Percentiles rank a stretch among this genome's conserved stretches.
Evolutionary conservation across 2,797 vertebrate species (phyloP).

Genomic region (Poecilia gillii): DNA sequence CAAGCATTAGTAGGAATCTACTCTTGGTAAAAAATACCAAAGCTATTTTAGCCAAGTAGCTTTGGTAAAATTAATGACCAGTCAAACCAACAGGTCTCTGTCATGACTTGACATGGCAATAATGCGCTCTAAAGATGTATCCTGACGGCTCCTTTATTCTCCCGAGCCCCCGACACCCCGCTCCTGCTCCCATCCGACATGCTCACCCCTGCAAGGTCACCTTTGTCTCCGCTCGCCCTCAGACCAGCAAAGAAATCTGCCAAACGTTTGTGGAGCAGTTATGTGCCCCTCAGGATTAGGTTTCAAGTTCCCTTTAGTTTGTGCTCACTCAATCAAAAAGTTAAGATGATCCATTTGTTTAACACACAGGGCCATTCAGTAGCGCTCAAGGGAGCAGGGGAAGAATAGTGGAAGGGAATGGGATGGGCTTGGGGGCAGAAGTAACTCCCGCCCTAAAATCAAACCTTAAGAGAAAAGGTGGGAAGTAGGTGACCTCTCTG

Average conservation of each 20-base stretch:
- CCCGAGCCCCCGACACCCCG: conserved; percentile 12
- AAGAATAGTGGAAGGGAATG: conserved; percentile 71
- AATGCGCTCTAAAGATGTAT: conserved; percentile 61
- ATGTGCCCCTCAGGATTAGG: conserved; percentile 81
- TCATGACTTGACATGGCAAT: conserved; percentile 56
- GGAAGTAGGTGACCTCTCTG: conserved; percentile 56
- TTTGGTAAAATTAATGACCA: background rate
- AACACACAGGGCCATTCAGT: conserved; percentile 85
- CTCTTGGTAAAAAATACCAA: too few relatives aligned
- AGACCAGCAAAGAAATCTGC: conserved; percentile 77
- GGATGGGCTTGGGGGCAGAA: conserved; percentile 69
- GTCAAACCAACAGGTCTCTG: conserved; percentile 39
- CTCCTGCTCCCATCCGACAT: conserved; percentile 31
- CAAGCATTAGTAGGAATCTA: background rate
- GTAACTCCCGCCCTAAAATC: conserved; percentile 60
- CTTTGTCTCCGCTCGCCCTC: conserved; percentile 79
- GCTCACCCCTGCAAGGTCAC: conserved; percentile 76
- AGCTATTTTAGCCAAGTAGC: background rate
- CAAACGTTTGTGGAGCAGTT: conserved; percentile 82
- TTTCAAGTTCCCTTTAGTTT: conserved; percentile 86
- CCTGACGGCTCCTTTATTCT: conserved; percentile 53
- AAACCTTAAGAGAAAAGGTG: conserved; percentile 65
- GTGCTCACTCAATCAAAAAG: conserved; percentile 87
- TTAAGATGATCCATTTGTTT: conserved; percentile 88
- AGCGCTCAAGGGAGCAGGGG: conserved; percentile 79